A percentile compares a stretch with the other conserved stretches of the same genome.
phyloP scores from a whole-genome alignment of 2,113 vertebrate genomes.

The Cephalophus harveyi region DNA sequence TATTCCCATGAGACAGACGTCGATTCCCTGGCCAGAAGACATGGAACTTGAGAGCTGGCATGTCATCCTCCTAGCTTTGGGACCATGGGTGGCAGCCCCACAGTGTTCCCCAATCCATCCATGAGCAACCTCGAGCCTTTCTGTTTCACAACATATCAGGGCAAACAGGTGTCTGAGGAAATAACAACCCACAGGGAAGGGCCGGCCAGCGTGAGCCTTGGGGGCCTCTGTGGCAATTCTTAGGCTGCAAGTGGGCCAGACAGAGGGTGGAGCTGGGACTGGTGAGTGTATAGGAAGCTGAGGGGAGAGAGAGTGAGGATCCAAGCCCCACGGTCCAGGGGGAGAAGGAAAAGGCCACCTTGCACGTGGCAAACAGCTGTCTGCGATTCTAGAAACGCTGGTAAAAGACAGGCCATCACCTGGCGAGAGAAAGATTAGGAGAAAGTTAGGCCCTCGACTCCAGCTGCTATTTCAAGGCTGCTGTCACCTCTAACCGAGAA shows the following conservation, averaged over 20 bases:
- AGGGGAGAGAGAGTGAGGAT: not conserved
- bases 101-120: not conserved
- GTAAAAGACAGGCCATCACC: fast-evolving
- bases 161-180: not conserved
- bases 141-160: not conserved
- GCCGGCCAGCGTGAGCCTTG: not conserved
- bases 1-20: not conserved
- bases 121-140: not conserved
- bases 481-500: no score
- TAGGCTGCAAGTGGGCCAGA: no score
- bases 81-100: not conserved
- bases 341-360: not conserved
- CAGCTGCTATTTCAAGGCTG: fast-evolving
- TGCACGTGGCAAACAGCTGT: not conserved
- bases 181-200: not conserved
- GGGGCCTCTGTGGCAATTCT: not conserved
- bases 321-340: fast-evolving
- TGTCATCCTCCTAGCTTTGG: not conserved
- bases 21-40: no score
- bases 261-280: not conserved
- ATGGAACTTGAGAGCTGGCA: not conserved
- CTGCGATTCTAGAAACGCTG: not conserved
- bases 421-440: not conserved
- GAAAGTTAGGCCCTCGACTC: not conserved
- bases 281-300: not conserved